phyloP scores from a whole-genome alignment of 2,113 vertebrate genomes.

The Aythya baeri region DNA sequence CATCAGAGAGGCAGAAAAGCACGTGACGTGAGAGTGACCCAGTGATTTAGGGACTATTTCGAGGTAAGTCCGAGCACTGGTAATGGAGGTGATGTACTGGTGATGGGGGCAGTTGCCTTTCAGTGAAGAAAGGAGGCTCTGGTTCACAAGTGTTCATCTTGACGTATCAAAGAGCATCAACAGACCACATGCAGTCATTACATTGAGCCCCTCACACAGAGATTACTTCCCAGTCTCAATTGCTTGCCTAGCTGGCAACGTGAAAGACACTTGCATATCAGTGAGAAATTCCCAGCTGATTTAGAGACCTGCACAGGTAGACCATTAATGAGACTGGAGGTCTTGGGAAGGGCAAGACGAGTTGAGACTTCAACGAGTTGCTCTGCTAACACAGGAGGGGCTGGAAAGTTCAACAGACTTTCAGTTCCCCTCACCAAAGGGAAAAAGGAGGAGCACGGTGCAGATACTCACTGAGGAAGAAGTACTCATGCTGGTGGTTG shows the following conservation, averaged over 20 bases:
- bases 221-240: not conserved
- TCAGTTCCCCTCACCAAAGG: not conserved
- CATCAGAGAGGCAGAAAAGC: not conserved
- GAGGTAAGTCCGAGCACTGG: not conserved
- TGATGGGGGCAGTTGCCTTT: not conserved
- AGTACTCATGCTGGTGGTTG: conserved; percentile 93
- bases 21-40: not conserved
- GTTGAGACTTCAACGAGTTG: not conserved
- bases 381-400: not conserved
- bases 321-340: not conserved
- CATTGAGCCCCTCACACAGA: not conserved
- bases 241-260: not conserved
- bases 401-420: not conserved
- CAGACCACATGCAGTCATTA: not conserved
- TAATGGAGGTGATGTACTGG: not conserved
- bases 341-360: not conserved
- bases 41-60: not conserved
- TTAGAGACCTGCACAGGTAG: not conserved
- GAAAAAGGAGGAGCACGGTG: not conserved
- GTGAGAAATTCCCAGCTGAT: not conserved
- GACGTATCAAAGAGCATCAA: not conserved
- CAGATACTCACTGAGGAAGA: conserved; percentile 88
- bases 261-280: not conserved
- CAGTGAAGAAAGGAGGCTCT: not conserved
- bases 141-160: not conserved